A percentile compares a stretch with the other conserved stretches of the same genome.
Evolutionary conservation across 2,888 invertebrate species (phyloP).

Genomic region (Julus scandinavius): DNA sequence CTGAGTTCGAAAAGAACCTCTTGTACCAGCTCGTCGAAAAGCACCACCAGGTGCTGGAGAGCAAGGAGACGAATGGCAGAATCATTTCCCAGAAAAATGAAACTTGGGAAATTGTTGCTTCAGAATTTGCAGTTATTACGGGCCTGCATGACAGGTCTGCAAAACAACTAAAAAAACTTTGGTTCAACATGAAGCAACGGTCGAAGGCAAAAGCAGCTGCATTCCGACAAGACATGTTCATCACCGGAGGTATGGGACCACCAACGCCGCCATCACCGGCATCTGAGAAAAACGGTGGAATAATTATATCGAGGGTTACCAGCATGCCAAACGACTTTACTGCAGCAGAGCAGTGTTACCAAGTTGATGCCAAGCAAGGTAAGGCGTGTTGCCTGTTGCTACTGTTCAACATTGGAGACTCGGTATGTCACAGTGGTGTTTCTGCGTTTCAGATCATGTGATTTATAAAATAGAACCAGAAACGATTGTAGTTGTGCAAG

Average conservation of each 20-base stretch:
- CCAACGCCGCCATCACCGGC: not conserved
- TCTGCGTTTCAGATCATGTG: conserved; percentile 4
- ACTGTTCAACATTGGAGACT: too few species aligned
- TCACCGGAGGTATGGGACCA: not conserved
- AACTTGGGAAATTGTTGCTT: not conserved
- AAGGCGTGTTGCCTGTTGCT: not conserved
- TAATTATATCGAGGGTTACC: not conserved
- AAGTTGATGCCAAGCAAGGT: not conserved
- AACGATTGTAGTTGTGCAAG: not conserved
- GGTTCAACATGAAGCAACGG: conserved; percentile 11
- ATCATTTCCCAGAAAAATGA: conserved; percentile 20
- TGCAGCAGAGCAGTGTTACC: not conserved
- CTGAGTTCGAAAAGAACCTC: not conserved
- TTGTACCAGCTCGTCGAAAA: conserved; percentile 14
- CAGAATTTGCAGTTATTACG: not conserved
- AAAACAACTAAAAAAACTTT: conserved; percentile 1
- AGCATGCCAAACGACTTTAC: not conserved
- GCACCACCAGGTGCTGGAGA: conserved; percentile 24
- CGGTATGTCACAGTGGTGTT: not conserved
- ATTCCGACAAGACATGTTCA: not conserved
- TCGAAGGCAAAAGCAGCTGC: not conserved
- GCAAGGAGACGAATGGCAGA: not conserved
- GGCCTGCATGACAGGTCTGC: not conserved
- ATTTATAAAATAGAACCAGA: conserved; percentile 20
- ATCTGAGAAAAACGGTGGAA: not conserved